Evolutionary conservation across 23 tunicate species (phyloP).

Genomic region (Trididemnum miniatum): DNA sequence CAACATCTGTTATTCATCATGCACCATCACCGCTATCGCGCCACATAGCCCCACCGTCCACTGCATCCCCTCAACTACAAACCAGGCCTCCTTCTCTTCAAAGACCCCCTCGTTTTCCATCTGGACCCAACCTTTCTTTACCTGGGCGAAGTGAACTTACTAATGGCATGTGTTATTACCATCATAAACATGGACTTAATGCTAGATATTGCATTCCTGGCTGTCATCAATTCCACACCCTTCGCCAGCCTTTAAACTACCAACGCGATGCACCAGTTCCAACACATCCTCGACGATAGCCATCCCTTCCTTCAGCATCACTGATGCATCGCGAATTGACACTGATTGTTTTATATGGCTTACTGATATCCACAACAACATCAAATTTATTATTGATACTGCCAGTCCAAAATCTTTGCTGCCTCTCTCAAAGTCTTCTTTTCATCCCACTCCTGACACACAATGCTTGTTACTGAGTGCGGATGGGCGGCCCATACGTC

Average conservation of each 20-base stretch:
- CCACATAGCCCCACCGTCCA: neutral
- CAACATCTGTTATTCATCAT: neutral
- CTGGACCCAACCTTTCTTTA: neutral
- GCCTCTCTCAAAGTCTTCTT: neutral
- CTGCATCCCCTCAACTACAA: neutral
- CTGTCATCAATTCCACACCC: neutral
- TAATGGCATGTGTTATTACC: slow-evolving; percentile 11
- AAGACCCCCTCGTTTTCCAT: neutral
- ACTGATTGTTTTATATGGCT: neutral
- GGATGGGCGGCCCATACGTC: slow-evolving; percentile 5
- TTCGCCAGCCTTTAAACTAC: slow-evolving; percentile 13
- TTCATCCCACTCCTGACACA: neutral
- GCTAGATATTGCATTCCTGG: slow-evolving; percentile 9
- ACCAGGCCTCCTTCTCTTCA: neutral
- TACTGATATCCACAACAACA: neutral
- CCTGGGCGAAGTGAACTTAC: neutral
- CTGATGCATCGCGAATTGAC: slow-evolving; percentile 12
- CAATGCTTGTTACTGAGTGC: neutral
- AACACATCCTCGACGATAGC: neutral
- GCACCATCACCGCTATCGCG: neutral
- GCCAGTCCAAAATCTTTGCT: slow-evolving; percentile 16
- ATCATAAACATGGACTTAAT: neutral
- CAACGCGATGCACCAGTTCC: slow-evolving; percentile 1
- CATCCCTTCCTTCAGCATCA: neutral
- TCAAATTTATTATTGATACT: slow-evolving; percentile 15